Evolutionary conservation across 1,140 invertebrate genomes (phyloP), one percentile per base, ranked within the genome.

Genomic region (Lineus longissimus): DNA sequence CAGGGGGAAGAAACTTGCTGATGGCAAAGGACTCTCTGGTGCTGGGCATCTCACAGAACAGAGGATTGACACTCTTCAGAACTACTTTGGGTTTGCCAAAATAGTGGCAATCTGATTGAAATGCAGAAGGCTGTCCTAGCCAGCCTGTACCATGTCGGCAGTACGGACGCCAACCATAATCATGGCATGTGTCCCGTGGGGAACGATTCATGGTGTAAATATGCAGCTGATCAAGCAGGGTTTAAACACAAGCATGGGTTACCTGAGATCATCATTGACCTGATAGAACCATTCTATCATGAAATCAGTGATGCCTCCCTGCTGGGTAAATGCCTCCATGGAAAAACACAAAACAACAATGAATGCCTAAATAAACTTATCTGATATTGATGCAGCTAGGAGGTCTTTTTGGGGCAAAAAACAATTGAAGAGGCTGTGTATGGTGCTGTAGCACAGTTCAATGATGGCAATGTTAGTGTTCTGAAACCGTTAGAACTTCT

Each of bases 71-170:
- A 30, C 29, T 30, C 55, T 57, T n/a, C 55, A 57, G 55, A 57
- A 57, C 55, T 57, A 57, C 29, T 2, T 57, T 57, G 55, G 55
- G 19, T 27, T 57, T 23, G 55, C 55, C 55, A 57, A 57, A 57
- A 57, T 30, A 30, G n/a, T 6, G 55, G 55, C 2, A 30, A 57
- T 30, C 23, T 57, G 2, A 57, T 57, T 25, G 55, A 2, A 6
- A 57, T 4, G 55, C 55, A 57, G 55, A 57, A 57, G 19, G 29
- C 19, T n/a, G n/a, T 57, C 19, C 19, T 57, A 27, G 55, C n/a
- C 19, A 57, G 55, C 29, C 29, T 57, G 7, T 57, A 57, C 55
- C 55, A 57, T n/a, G 55, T 57, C 23, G 2, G 22, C 6, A 57
- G 55, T 30, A 57, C 55, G 6, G 55, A 57, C 13, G 55, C 19